Percentiles rank a stretch among this genome's conserved stretches.
These are phyloP conservation scores for Narcine bancroftii DNA, from an alignment of 2,113 vertebrate species.

Conservation along the genomic window DNA sequence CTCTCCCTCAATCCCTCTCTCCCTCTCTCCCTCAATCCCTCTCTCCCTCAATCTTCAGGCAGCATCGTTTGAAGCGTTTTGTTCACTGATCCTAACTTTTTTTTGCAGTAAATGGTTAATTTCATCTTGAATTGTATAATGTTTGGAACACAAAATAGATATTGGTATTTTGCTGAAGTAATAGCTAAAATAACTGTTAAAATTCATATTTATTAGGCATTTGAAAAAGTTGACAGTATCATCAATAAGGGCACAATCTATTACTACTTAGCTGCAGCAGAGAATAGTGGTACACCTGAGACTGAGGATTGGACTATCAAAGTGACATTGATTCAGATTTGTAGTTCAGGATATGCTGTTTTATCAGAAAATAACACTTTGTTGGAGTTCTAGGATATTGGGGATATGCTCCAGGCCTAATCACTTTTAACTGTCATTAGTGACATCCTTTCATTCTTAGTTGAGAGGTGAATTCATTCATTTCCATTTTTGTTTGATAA, in stretches of 20 bases:
- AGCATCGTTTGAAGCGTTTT: background rate
- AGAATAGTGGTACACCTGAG: background rate
- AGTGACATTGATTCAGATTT: background rate
- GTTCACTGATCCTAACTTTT: background rate
- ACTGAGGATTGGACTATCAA: background rate
- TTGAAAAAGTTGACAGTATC: background rate
- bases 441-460: no score
- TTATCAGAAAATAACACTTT: no score
- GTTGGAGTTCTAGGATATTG: no score
- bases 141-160: background rate
- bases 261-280: background rate
- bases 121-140: background rate
- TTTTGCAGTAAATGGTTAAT: background rate
- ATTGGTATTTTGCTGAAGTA: background rate
- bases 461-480: no score
- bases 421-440: no score
- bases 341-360: background rate
- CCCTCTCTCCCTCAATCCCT: no score
- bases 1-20: no score
- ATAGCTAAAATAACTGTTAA: background rate
- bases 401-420: no score
- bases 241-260: background rate
- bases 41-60: no score
- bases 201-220: background rate
- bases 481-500: no score